Conservation (phyloP, 2,113 vertebrate genomes). For the Ascaphus truei region DNA sequence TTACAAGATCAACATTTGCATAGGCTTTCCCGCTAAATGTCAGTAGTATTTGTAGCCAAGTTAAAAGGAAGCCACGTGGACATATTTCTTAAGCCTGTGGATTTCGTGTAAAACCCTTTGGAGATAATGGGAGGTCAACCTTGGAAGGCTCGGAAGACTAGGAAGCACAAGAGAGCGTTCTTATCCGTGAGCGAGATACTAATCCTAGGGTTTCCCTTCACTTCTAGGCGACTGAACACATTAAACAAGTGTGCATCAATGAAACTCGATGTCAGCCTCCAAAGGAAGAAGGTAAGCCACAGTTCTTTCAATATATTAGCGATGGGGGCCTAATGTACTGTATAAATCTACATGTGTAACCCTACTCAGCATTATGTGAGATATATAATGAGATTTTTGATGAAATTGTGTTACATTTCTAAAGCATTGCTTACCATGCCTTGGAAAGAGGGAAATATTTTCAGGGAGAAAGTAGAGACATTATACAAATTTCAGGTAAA, state of each 20-base stretch:
- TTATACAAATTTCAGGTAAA: too few relatives aligned
- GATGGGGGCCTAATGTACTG: too few relatives aligned
- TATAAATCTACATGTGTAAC: too few relatives aligned
- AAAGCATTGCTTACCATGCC: too few relatives aligned
- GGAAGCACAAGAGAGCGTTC: constrained; percentile 23
- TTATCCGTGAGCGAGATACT: constrained; percentile 40
- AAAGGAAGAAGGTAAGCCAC: constrained; percentile 88
- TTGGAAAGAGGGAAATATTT: too few relatives aligned
- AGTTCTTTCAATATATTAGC: too few relatives aligned
- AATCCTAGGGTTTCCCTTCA: constrained; percentile 56
- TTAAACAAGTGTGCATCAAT: constrained; percentile 97
- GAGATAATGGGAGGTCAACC: constrained; percentile 39
- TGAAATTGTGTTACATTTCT: too few relatives aligned
- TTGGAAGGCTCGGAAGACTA: constrained; percentile 21
- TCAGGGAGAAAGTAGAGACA: too few relatives aligned
- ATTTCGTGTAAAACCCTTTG: neutral
- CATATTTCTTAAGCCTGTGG: neutral
- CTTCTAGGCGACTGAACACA: constrained; percentile 87
- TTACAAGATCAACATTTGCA: constrained; percentile 3
- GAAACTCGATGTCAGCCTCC: constrained; percentile 95
- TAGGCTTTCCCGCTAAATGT: neutral
- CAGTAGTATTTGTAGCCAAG: neutral
- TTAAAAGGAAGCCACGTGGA: neutral
- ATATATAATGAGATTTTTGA: too few relatives aligned
- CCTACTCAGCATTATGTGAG: too few relatives aligned